Percentiles rank a stretch among this genome's conserved stretches.
These are phyloP conservation scores for Pissodes strobi DNA, from an alignment of 1,140 invertebrate species.

Conservation along the genomic window DNA sequence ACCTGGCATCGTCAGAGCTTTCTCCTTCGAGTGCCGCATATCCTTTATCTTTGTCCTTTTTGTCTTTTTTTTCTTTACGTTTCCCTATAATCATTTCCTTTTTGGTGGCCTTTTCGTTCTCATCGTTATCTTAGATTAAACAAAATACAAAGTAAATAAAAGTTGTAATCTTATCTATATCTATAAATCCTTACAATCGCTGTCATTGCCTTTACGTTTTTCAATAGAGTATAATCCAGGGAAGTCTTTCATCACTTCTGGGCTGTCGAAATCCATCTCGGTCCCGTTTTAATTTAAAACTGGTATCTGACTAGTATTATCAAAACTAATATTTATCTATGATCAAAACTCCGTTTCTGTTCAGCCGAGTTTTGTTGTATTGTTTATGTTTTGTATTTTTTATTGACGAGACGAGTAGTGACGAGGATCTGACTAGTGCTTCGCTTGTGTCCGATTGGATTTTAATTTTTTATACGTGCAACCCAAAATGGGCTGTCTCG, in stretches of 20 bases:
- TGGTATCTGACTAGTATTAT: too few species aligned
- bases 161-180: constrained; percentile 24
- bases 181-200: constrained; percentile 73
- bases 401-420: too few species aligned
- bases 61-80: constrained; percentile 81
- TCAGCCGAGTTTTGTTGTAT: too few species aligned
- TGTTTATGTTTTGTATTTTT: too few species aligned
- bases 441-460: too few species aligned
- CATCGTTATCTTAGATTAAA: constrained; percentile 51
- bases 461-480: too few species aligned
- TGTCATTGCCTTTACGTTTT: constrained; percentile 76
- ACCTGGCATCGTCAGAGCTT: constrained; percentile 87
- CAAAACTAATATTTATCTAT: too few species aligned
- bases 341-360: too few species aligned
- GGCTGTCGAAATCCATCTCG: constrained; percentile 86
- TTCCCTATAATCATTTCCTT: constrained; percentile 66
- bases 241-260: constrained; percentile 88
- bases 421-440: too few species aligned
- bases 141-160: constrained; percentile 26
- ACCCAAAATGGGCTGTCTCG: too few species aligned
- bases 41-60: constrained; percentile 79
- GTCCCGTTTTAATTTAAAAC: too few species aligned
- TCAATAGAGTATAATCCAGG: constrained; percentile 82
- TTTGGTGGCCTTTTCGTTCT: constrained; percentile 55
- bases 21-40: constrained; percentile 92